Evolutionary conservation across 2,888 invertebrate genomes (phyloP).

Genomic region (Tetheella fluctuosa): DNA sequence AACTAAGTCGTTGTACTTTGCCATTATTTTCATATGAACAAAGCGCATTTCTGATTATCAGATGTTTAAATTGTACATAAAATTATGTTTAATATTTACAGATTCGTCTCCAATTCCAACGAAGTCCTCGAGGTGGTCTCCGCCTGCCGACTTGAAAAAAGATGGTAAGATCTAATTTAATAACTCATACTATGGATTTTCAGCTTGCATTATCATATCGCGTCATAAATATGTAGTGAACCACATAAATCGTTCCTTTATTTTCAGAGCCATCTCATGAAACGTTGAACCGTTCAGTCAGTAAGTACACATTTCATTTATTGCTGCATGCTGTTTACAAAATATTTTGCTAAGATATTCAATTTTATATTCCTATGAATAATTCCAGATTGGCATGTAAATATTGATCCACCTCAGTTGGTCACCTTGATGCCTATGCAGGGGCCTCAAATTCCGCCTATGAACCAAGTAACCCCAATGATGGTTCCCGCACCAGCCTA

Average conservation of each 20-base stretch:
- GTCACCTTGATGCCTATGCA: conserved; percentile 28
- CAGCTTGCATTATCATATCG: neutral
- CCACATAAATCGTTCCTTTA: conserved; percentile 15
- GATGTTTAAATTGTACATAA: neutral
- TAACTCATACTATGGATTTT: conserved; percentile 8
- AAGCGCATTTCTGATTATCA: neutral
- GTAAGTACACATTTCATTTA: conserved; percentile 38
- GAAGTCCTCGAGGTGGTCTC: conserved; percentile 42
- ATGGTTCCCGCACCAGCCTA: conserved; percentile 14
- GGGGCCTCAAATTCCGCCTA: conserved; percentile 19
- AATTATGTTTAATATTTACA: conserved; percentile 43
- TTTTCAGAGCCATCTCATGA: conserved; percentile 30
- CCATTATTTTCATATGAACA: neutral
- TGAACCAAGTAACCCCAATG: conserved; percentile 10
- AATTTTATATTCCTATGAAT: conserved; percentile 18
- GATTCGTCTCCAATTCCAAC: conserved; percentile 49
- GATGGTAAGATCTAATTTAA: conserved; percentile 33
- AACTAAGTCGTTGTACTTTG: neutral
- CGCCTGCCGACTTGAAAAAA: conserved; percentile 35
- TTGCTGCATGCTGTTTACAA: neutral
- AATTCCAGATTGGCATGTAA: conserved; percentile 64
- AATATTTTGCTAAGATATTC: neutral
- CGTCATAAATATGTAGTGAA: neutral
- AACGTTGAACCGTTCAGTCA: conserved; percentile 25
- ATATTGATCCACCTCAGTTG: conserved; percentile 39